phyloP scores from a whole-genome alignment of 2,888 invertebrate species.

The Microdon myrmicae region DNA sequence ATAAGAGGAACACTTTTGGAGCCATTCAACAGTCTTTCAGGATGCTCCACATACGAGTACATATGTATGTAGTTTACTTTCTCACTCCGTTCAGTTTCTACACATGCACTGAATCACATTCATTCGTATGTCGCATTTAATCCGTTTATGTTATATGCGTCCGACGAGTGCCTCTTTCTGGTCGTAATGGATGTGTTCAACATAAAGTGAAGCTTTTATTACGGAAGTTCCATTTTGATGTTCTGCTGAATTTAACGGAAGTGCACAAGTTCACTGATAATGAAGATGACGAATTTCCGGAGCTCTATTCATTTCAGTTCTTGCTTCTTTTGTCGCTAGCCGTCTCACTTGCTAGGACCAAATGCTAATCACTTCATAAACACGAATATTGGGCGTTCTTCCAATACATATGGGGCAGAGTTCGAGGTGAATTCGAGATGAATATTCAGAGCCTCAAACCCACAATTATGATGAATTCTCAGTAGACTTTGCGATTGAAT shows the following conservation, averaged over 20 bases:
- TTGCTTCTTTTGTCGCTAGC: too few species aligned
- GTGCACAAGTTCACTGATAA: constrained; percentile 50
- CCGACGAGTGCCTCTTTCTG: constrained; percentile 13
- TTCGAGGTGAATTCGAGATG: too few species aligned
- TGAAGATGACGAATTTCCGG: constrained; percentile 37
- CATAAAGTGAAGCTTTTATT: constrained; percentile 37
- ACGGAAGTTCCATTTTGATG: constrained; percentile 48
- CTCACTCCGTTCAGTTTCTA: too few species aligned
- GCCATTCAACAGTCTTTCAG: constrained; percentile 33
- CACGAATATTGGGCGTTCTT: too few species aligned
- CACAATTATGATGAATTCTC: too few species aligned
- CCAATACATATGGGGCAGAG: too few species aligned
- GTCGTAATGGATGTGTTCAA: constrained; percentile 18
- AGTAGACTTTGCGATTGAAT: too few species aligned
- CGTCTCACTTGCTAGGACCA: too few species aligned
- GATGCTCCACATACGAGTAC: constrained; percentile 20
- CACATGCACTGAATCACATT: constrained; percentile 1
- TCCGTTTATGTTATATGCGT: constrained; percentile 32
- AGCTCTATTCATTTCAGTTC: too few species aligned
- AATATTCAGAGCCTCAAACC: too few species aligned
- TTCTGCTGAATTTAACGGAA: constrained; percentile 47
- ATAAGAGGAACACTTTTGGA: constrained; percentile 36
- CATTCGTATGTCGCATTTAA: constrained; percentile 33
- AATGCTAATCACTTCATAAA: too few species aligned
- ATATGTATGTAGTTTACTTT: too few species aligned